These are phyloP conservation scores for Scaptomyza reducta DNA, from an alignment of 2,888 invertebrate species.

Conservation along the genomic window DNA sequence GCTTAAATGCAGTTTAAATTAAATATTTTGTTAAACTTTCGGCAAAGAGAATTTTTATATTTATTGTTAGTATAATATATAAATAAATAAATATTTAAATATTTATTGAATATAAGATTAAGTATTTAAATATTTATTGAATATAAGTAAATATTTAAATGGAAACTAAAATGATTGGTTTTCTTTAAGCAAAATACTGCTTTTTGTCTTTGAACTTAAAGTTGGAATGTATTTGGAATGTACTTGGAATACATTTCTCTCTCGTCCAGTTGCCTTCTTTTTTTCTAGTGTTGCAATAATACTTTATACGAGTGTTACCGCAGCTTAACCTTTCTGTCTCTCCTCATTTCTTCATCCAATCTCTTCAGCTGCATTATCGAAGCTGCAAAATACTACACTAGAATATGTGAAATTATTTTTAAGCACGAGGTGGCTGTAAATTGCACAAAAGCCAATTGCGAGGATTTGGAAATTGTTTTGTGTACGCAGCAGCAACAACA, in stretches of 20 bases:
- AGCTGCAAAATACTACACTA: slow-evolving; percentile 47
- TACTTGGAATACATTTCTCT: neutral
- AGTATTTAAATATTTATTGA: no score
- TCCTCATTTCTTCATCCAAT: neutral
- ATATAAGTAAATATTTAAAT: no score
- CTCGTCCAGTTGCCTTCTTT: neutral
- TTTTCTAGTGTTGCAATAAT: slow-evolving; percentile 1
- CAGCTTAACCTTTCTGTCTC: neutral
- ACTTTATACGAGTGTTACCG: neutral
- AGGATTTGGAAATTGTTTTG: slow-evolving; percentile 73
- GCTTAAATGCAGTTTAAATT: neutral
- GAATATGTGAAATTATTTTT: slow-evolving; percentile 67
- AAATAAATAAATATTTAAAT: no score
- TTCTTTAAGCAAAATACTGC: neutral
- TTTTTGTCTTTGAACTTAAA: neutral
- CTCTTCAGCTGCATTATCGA: slow-evolving; percentile 24
- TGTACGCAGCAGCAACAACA: slow-evolving; percentile 34
- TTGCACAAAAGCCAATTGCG: slow-evolving; percentile 72
- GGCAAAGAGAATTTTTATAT: neutral
- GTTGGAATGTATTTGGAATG: neutral
- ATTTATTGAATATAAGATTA: neutral
- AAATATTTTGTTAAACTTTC: neutral
- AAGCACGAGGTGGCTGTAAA: slow-evolving; percentile 68
- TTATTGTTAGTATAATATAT: no score
- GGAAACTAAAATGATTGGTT: no score